Percentiles rank a stretch among this genome's conserved stretches.
phyloP scores from a whole-genome alignment of 2,113 vertebrate species.

The Etia nguti region DNA sequence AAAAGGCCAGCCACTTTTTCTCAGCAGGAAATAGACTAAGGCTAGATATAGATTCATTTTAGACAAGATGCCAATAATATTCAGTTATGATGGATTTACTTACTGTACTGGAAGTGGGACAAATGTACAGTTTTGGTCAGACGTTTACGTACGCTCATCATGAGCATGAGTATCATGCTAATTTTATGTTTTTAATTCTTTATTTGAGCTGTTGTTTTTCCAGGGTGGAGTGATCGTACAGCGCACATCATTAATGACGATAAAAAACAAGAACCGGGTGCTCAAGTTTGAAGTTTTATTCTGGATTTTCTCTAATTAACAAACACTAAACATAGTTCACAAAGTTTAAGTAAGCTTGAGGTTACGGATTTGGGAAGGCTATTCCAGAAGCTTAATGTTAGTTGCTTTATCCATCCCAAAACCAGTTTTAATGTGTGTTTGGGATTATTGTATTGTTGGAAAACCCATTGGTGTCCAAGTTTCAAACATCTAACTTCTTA shows the following conservation, averaged over 20 bases:
- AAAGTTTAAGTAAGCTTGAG: not conserved
- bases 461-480: not conserved
- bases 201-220: not conserved
- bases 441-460: not conserved
- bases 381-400: not conserved
- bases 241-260: not conserved
- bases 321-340: not conserved
- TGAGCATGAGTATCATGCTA: not conserved
- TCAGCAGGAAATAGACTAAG: not conserved
- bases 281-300: not conserved
- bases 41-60: not conserved
- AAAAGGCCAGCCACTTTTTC: not conserved
- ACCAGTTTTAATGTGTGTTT: not conserved
- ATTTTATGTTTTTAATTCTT: not conserved
- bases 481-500: not conserved
- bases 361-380: not conserved
- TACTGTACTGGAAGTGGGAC: not conserved
- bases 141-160: not conserved
- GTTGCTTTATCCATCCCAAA: not conserved
- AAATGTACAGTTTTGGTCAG: not conserved
- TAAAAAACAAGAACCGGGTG: not conserved
- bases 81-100: not conserved
- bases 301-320: not conserved
- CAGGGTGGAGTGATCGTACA: not conserved
- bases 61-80: not conserved